Evolutionary conservation across 2,888 invertebrate species (phyloP), one percentile per base, ranked within the genome.

Genomic region (Parthenolecanium corni): DNA sequence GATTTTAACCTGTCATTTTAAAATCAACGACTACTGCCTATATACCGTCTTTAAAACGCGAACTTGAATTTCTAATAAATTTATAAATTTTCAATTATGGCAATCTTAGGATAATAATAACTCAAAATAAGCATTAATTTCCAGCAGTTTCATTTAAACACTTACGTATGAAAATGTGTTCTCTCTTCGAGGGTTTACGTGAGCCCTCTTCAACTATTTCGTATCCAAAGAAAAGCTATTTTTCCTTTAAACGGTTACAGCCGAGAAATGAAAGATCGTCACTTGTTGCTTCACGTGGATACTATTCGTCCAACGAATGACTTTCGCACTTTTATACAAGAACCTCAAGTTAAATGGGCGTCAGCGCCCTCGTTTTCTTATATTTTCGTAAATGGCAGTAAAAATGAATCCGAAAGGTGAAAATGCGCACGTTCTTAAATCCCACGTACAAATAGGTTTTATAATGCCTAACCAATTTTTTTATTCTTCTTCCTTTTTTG

Each of bases 321-420:
- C 54, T 54, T 54, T 54, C 54, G 42, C 42, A 40, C 40, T 54
- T 54, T 54, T 54, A 54, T 54, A n/a, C n/a, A 54, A 54, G n/a
- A 40, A 42, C 40, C 42, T 31, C 9, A 24, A 24, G 40, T 54
- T 54, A 40, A 54, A 54, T 54, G 54, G 40, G 42, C 54, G 54
- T 54, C 54, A 54, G 54, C 54, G 54, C 54, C 54, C 54, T 54
- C 54, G 40, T n/a, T 42, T 40, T 31, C 31, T 54, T 42, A 54
- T 54, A 54, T 23, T 42, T 21, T 38, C 42, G 16, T 40, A 23
- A 23, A 53, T 54, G 42, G 42, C 42, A 40, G 54, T 54, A 36
- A 54, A 54, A 21, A 38, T 23, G 52, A 42, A 23, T 52, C 38
- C 16, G 14, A 38, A 42, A 54, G 9, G 40, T 42, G 54, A 38